Conservation (phyloP, 2,888 invertebrate genomes). For the Drosophila gaucha region DNA sequence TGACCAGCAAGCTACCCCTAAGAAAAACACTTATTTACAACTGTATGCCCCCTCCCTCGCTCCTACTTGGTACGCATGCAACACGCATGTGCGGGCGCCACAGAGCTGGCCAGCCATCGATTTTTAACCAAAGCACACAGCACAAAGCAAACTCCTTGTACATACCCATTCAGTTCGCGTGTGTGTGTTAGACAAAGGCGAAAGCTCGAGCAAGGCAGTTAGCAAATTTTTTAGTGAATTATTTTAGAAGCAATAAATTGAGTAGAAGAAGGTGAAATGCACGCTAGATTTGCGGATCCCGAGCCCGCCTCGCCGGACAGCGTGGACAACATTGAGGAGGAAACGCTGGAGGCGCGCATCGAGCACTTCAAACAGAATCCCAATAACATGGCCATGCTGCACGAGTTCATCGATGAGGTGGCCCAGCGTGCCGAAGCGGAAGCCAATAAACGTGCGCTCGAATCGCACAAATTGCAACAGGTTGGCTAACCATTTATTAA, state of each 20-base stretch:
- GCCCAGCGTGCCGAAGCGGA: constrained; percentile 87
- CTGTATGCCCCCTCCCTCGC: constrained; percentile 3
- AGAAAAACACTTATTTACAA: constrained; percentile 13
- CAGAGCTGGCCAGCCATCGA: constrained; percentile 37
- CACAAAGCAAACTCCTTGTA: constrained; percentile 51
- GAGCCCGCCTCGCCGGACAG: constrained; percentile 69
- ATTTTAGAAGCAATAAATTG: constrained; percentile 5
- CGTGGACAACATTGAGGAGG: constrained; percentile 53
- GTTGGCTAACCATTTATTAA: constrained; percentile 61
- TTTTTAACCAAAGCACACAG: constrained; percentile 43
- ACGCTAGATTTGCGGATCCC: constrained; percentile 79
- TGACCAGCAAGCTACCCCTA: constrained; percentile 31
- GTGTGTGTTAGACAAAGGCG: constrained; percentile 36
- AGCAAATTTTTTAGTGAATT: constrained; percentile 3
- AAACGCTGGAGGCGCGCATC: constrained; percentile 85
- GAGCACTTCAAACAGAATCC: constrained; percentile 87
- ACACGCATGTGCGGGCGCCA: constrained; percentile 56
- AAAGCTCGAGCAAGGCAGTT: constrained; percentile 12
- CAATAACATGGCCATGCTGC: constrained; percentile 86
- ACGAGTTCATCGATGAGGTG: constrained; percentile 87
- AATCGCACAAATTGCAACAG: constrained; percentile 86
- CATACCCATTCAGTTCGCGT: constrained; percentile 44
- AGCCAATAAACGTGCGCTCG: constrained; percentile 85
- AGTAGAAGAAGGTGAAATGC: constrained; percentile 60
- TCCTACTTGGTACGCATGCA: constrained; percentile 22